Conservation (phyloP, 2,888 invertebrate species). For the Eupithecia vulgata region DNA sequence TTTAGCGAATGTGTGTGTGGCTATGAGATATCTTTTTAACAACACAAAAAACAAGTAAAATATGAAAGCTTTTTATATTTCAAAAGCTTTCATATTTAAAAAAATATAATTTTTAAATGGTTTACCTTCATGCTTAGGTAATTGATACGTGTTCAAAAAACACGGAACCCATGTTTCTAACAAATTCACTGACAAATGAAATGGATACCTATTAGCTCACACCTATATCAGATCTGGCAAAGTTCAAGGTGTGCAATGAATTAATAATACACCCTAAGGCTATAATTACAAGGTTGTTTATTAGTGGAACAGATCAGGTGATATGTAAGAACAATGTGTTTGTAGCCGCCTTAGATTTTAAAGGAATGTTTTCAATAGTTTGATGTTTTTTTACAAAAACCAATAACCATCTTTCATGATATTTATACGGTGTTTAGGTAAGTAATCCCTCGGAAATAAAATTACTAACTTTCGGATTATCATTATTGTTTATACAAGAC, state of each 20-base stretch:
- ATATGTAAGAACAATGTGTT: conserved; percentile 15
- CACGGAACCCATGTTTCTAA: conserved; percentile 25
- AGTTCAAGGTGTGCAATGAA: conserved; percentile 52
- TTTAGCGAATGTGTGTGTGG: no score
- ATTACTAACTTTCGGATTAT: no score
- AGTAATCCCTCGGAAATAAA: no score
- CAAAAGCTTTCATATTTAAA: no score
- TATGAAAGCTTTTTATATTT: no score
- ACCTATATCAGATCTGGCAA: conserved; percentile 43
- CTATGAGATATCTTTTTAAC: no score
- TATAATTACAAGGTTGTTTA: conserved; percentile 51
- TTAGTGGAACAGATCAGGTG: conserved; percentile 21
- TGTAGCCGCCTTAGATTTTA: neutral
- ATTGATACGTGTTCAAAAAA: neutral
- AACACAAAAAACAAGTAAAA: no score
- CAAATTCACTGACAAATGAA: conserved; percentile 23
- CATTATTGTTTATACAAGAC: no score
- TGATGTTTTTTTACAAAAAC: neutral
- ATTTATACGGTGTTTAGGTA: no score
- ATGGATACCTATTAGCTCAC: conserved; percentile 18
- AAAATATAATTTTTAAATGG: no score
- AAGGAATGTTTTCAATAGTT: neutral
- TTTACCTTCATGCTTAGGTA: no score
- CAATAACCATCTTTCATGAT: neutral
- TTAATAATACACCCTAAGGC: conserved; percentile 46